A percentile compares a stretch with the other conserved stretches of the same genome.
These are phyloP conservation scores for Poeciliopsis turrubarensis DNA, from an alignment of 2,113 vertebrate species.

Conservation along the genomic window DNA sequence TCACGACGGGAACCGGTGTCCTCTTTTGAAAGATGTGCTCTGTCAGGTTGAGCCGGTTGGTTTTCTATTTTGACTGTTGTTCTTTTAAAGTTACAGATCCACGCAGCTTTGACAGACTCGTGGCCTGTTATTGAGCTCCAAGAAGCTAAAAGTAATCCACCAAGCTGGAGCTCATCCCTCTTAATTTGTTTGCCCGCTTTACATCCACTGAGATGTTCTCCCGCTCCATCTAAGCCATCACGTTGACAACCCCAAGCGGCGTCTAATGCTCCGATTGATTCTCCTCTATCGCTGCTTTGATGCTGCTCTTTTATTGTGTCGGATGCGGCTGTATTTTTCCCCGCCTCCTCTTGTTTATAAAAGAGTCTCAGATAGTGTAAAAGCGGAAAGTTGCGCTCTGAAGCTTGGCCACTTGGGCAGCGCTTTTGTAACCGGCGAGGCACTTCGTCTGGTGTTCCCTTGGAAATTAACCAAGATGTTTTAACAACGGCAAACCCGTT, in stretches of 20 bases:
- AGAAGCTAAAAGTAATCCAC: conserved; percentile 76
- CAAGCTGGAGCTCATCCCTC: conserved; percentile 72
- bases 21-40: conserved; percentile 52
- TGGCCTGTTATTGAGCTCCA: conserved; percentile 37
- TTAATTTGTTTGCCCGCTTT: conserved; percentile 75
- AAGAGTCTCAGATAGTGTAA: conserved; percentile 46
- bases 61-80: background rate
- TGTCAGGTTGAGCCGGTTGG: conserved; percentile 67
- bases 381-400: conserved; percentile 57
- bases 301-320: conserved; percentile 60
- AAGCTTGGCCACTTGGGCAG: conserved; percentile 65
- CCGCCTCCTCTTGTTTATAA: conserved; percentile 62
- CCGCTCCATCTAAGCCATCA: conserved; percentile 75
- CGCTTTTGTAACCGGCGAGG: conserved; percentile 67
- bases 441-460: conserved; percentile 56
- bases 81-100: conserved; percentile 17
- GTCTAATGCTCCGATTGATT: conserved; percentile 68
- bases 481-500: conserved; percentile 4
- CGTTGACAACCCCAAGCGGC: conserved; percentile 70
- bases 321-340: conserved; percentile 36
- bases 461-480: conserved; percentile 26
- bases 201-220: conserved; percentile 68
- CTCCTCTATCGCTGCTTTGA: conserved; percentile 59
- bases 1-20: conserved; percentile 59
- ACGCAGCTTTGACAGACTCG: conserved; percentile 35